phyloP scores from a whole-genome alignment of 2,797 vertebrate genomes.

The Taeniopygia guttata region DNA sequence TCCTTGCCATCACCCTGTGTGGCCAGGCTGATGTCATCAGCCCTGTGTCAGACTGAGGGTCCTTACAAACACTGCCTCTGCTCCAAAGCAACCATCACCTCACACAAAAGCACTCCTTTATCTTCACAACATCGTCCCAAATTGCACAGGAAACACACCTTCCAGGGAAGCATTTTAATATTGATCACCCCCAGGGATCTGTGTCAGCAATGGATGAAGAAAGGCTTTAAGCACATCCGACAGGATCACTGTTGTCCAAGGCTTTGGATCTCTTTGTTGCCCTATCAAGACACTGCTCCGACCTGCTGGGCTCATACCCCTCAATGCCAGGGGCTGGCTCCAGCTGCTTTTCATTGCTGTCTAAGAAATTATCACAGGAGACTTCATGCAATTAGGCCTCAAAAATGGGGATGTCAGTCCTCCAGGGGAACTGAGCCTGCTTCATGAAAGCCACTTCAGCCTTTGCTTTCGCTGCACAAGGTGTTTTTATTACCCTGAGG shows the following conservation, averaged over 20 bases:
- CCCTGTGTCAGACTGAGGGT: background rate
- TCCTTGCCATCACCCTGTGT: background rate
- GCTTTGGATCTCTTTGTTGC: constrained; percentile 18
- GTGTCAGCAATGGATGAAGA: background rate
- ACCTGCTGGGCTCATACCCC: background rate
- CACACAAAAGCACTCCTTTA: background rate
- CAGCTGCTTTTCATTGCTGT: background rate
- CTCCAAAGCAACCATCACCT: background rate
- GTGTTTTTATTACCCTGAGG: constrained; percentile 1
- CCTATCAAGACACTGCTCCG: background rate
- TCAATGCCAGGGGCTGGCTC: background rate
- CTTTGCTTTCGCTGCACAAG: background rate
- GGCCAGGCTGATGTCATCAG: background rate
- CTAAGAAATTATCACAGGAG: constrained; percentile 25
- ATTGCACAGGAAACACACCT: background rate
- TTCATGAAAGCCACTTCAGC: constrained; percentile 41
- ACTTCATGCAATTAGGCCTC: constrained; percentile 31
- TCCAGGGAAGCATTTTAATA: background rate
- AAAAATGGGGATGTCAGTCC: constrained; percentile 35
- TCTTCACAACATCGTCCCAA: background rate
- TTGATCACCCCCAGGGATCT: background rate
- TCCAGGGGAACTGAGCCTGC: constrained; percentile 5
- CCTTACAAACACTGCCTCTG: rapidly evolving
- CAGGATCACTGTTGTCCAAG: background rate
- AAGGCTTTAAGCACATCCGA: background rate